Conservation (phyloP, 2,797 vertebrate species). For the Buceros bicornis region DNA sequence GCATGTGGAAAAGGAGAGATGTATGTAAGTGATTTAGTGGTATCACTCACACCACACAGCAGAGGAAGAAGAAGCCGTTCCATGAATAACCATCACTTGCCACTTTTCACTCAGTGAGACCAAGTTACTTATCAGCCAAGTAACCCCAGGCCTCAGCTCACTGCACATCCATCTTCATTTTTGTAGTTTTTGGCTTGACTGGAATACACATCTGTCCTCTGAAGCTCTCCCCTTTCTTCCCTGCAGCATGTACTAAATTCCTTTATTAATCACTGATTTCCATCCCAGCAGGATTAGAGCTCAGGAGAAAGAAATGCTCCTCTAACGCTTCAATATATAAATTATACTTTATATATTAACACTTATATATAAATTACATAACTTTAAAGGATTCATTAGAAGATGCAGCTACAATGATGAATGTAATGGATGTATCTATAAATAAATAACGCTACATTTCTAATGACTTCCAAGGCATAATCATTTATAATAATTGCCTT, state of each 20-base stretch:
- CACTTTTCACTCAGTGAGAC: neutral
- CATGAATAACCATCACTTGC: neutral
- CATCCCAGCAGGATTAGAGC: neutral
- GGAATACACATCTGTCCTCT: neutral
- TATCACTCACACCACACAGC: neutral
- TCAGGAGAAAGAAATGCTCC: neutral
- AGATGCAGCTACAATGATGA: neutral
- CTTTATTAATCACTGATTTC: slow-evolving; percentile 14
- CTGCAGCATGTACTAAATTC: slow-evolving; percentile 12
- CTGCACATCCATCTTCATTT: slow-evolving; percentile 21
- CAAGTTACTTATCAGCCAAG: neutral
- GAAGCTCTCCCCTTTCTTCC: neutral
- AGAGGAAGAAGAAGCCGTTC: neutral
- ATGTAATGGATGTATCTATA: neutral
- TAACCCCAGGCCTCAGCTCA: neutral
- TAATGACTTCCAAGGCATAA: slow-evolving; percentile 1
- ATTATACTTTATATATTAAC: no score
- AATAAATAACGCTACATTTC: slow-evolving; percentile 33
- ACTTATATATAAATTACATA: neutral
- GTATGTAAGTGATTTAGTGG: neutral
- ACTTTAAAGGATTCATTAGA: slow-evolving; percentile 13
- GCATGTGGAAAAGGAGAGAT: neutral
- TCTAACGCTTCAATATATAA: neutral
- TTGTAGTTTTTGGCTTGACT: neutral
- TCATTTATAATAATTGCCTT: slow-evolving; percentile 14